Base-by-base conservation (phyloP, 2,113 vertebrate genomes). In the Hippocampus comes region DNA sequence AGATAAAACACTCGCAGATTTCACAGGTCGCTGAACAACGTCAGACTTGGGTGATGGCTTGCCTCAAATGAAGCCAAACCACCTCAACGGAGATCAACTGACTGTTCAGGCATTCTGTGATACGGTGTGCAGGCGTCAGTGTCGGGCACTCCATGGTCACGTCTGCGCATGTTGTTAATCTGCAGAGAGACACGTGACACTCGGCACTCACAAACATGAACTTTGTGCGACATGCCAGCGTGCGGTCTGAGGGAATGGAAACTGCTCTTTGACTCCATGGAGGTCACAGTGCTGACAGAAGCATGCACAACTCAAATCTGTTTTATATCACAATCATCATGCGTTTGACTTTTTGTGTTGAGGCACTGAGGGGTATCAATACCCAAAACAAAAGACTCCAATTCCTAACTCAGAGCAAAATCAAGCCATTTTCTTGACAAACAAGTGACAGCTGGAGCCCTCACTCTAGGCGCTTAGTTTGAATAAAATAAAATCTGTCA, bases 1-100 rank as follows among this genome's bases (percentile, higher is more conserved):
- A 89, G 88, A 89, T 88, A 89, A 89, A 82, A 87, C 87, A 84
- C 79, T 83, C 68, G 49, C 53, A 66, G 70, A 79, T 75, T 85
- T 86, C 77, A 74, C 72, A 82, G 66, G 75, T 74, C 11, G 69
- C 78, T 85, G 78, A 81, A 80, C 23, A 77, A 80, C 76, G 77
- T 82, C 46, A 74, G 43, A 74, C 2, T 7, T 30, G 56, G 51
- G 53, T 17, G 70, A 74, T 73, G 43, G 43, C n/a, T 66, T 27
- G 14, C 23, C 64, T 27, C 8, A 48, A 66, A 66, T 66, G 23
- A 43, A 25, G 3, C 15, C 2, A 25, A 66, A 66, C 64, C 15
- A 49, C 12, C 68, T 74, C 69, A 78, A 69, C 23, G 23, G 20
- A 64, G 59, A 30, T 15, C 15, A 60, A 30, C 25, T 30, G 61